phyloP scores from a whole-genome alignment of 1,140 invertebrate species.

The Drosophila kikkawai region DNA sequence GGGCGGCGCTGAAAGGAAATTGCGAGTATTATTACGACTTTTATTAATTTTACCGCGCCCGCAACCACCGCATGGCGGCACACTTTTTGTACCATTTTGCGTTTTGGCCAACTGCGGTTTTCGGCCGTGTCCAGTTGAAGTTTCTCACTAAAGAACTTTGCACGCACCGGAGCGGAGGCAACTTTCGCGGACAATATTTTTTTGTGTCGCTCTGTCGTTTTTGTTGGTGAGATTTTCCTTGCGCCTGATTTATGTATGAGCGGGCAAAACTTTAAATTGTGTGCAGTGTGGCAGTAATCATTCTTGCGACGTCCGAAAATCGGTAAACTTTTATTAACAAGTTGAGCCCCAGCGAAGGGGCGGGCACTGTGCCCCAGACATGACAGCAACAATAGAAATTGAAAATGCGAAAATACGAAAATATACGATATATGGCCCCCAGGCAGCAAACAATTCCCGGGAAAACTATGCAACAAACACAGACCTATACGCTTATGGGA shows the following conservation, averaged over 20 bases:
- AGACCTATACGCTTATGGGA: constrained; percentile 23
- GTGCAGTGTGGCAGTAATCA: constrained; percentile 68
- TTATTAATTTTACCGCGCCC: constrained; percentile 74
- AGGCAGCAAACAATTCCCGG: constrained; percentile 31
- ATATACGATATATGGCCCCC: constrained; percentile 34
- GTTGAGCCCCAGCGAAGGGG: constrained; percentile 35
- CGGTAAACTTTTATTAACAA: constrained; percentile 80
- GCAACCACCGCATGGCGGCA: constrained; percentile 6
- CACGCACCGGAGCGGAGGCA: constrained; percentile 59
- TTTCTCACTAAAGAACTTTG: constrained; percentile 81
- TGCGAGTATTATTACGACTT: constrained; percentile 83
- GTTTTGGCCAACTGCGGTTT: constrained; percentile 40
- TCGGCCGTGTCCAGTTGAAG: constrained; percentile 72
- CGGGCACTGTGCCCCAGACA: constrained; percentile 12
- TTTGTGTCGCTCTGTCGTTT: constrained; percentile 9
- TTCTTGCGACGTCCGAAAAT: constrained; percentile 65
- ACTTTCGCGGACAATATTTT: constrained; percentile 54
- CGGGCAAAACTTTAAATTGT: constrained; percentile 76
- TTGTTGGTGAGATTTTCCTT: constrained; percentile 39
- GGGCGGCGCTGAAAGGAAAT: constrained; percentile 70
- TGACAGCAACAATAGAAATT: constrained; percentile 64
- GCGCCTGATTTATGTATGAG: constrained; percentile 74
- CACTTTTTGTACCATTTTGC: constrained; percentile 64
- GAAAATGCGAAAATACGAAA: constrained; percentile 35
- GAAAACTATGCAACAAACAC: constrained; percentile 52